Evolutionary conservation across 2,888 invertebrate species (phyloP), one percentile per base, ranked within the genome.

Genomic region (Ceramica pisi): DNA sequence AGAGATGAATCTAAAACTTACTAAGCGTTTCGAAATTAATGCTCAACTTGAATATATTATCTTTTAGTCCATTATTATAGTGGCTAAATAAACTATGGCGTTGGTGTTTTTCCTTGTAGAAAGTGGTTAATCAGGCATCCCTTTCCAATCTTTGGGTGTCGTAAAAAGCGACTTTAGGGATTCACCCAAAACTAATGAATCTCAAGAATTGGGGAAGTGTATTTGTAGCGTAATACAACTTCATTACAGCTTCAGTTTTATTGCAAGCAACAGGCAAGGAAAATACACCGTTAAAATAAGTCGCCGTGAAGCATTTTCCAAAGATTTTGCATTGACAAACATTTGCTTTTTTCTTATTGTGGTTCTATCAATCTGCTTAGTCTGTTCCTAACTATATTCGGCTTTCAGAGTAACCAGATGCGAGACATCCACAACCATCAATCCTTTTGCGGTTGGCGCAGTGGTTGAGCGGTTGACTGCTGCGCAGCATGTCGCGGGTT

Each of bases 201-300:
- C n/a, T 57, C 7, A 21, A 19, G 46, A 31, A 6, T 35, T 21
- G 19, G n/a, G 31, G 38, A 16, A 57, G 55, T 31, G 55, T 55
- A 19, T 50, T 55, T 55, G 21, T 26, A 9, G 0, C 56, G n/a
- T 8, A 21, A 38, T 26, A 67, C n/a, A 46, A 65, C 53, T 46
- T 48, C 35, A 67, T 31, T 21, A 48, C 19, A 51, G 31, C 31
- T 31, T 70, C 19, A 31, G n/a, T n/a, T 68, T 44, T 70, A 68
- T 59, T 57, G 23, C 56, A 69, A 23, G 69, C 70, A 70, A 68
- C 41, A 59, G 50, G 57, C 31, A n/a, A 51, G 21, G 4, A 44
- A 35, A 67, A 66, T 7, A 14, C 4, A 8, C 8, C 14, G 9
- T 31, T 1, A 55, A 9, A 55, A 31, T 31, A 55, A 55, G 5